These are phyloP conservation scores for Chrysotoxum bicinctum DNA, from an alignment of 2,888 invertebrate species.

Conservation along the genomic window DNA sequence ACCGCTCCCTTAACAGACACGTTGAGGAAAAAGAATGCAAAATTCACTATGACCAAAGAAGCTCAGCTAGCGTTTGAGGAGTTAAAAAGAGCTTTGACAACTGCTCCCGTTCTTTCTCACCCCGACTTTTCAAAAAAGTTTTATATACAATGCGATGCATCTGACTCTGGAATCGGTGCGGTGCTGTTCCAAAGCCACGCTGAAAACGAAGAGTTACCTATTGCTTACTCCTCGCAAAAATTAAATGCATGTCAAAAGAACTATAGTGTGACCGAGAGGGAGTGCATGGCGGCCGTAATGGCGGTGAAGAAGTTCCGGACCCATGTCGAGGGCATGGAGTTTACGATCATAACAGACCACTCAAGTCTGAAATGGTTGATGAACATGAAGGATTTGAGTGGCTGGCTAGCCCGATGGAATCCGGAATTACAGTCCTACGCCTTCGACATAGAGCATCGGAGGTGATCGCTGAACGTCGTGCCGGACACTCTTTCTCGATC, in stretches of 20 bases:
- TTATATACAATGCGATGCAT: constrained; percentile 20
- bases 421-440: not conserved
- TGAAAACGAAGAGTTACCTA: constrained; percentile 10
- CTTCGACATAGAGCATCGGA: not conserved
- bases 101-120: constrained; percentile 48
- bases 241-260: too few species aligned
- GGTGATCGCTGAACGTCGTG: not conserved
- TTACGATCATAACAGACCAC: too few species aligned
- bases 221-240: constrained; percentile 38
- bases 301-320: constrained; percentile 20
- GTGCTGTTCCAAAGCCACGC: not conserved
- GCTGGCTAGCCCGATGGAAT: too few species aligned
- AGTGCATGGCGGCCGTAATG: too few species aligned
- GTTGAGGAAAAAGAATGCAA: constrained; percentile 22
- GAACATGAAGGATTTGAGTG: too few species aligned
- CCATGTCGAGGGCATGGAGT: not conserved
- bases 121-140: constrained; percentile 51
- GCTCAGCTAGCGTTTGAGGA: constrained; percentile 30
- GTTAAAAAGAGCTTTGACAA: not conserved
- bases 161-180: constrained; percentile 4
- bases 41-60: constrained; percentile 28
- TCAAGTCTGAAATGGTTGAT: too few species aligned
- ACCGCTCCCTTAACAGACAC: constrained; percentile 51
- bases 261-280: too few species aligned
- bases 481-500: not conserved